Conservation (phyloP, 2,888 invertebrate species). For the Scaptomyza cyrtandrae region DNA sequence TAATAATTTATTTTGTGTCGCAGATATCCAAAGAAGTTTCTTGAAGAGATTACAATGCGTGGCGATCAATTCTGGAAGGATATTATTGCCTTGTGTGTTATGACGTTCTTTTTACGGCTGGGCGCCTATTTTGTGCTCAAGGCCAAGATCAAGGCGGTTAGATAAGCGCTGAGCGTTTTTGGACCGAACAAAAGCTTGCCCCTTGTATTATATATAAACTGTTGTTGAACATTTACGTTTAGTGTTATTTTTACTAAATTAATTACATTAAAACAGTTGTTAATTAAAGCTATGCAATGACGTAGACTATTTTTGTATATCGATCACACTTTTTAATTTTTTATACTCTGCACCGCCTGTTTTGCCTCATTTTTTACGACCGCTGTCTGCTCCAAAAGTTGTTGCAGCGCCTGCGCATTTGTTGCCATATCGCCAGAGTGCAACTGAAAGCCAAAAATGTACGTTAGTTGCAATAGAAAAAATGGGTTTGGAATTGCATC, state of each 20-base stretch:
- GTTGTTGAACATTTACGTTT: constrained; percentile 73
- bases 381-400: constrained; percentile 37
- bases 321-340: constrained; percentile 61
- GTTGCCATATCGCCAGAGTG: constrained; percentile 58
- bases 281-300: constrained; percentile 61
- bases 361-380: not conserved
- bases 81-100: constrained; percentile 89
- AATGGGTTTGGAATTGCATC: fast-evolving
- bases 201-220: constrained; percentile 72
- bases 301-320: constrained; percentile 20
- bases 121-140: constrained; percentile 90
- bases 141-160: constrained; percentile 88
- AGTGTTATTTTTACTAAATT: constrained; percentile 74
- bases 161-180: constrained; percentile 59
- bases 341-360: constrained; percentile 29
- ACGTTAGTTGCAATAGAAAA: not conserved
- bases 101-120: constrained; percentile 88
- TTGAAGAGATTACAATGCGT: constrained; percentile 92
- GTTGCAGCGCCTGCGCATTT: constrained; percentile 52
- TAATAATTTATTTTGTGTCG: not conserved
- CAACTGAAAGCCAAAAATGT: constrained; percentile 35
- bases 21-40: constrained; percentile 91
- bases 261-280: constrained; percentile 68
- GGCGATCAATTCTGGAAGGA: constrained; percentile 94
- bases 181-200: constrained; percentile 22